Base-by-base conservation (phyloP, 2,797 vertebrate species). In the Enteromius unitaeniatus region DNA sequence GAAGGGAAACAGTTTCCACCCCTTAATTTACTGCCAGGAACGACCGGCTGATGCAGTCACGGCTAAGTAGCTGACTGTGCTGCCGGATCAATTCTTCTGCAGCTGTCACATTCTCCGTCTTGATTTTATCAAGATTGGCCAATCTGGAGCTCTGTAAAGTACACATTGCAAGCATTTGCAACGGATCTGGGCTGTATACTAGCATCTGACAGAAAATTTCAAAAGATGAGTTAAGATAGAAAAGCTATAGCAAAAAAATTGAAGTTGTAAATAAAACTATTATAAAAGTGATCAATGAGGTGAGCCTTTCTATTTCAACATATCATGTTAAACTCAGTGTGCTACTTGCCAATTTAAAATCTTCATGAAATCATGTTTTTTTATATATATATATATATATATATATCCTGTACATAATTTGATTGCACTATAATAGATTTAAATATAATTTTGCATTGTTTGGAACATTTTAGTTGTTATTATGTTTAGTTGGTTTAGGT, bases 71-170 rank as follows among this genome's bases (percentile, higher is more conserved):
- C 79, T 77, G 79, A 76, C 64, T 76, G 51, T 8, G 19, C 74
- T 81, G 37, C 73, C 47, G 62, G 64, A 85, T 85, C 84, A 81
- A 40, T 85, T 85, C 70, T 81, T 81, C 78, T 81, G 78, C 84
- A 76, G 78, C 84, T 85, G 84, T 67, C 78, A 69, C 83, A 73
- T 28, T 67, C 65, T 58, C 53, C 14, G 26, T 75, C 55, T 47
- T 60, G 49, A 76, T 81, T 76, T 85, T 58, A 76, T 85, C 26
- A 45, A 74, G 78, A 75, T 62, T 73, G 55, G 55, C 69, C 74
- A 72, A 81, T 81, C 51, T 53, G 53, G n/a, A 58, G 51, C 58
- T 79, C 47, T 53, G 28, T 53, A 37, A 40, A 76, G 45, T 68
- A 79, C 45, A 53, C 31, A 15, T 45, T 51, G 19, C 2, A 21